A percentile compares a stretch with the other conserved stretches of the same genome.
Conservation (phyloP, 2,888 invertebrate species). For the Cenopis cana region DNA sequence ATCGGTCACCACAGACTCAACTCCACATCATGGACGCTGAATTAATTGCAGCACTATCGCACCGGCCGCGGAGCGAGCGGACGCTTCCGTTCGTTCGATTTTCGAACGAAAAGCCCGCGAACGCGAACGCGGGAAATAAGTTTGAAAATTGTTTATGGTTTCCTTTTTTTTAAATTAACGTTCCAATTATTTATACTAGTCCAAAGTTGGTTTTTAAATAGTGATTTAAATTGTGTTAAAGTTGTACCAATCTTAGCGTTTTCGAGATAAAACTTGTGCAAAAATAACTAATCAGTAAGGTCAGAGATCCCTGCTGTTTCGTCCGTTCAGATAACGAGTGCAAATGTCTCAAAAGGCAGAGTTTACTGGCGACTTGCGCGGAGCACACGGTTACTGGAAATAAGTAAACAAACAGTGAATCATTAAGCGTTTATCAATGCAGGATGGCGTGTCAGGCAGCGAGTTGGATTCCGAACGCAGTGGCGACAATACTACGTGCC, state of each 20-base stretch:
- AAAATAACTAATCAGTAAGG: constrained; percentile 57
- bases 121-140: constrained; percentile 50
- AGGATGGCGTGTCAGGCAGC: constrained; percentile 74
- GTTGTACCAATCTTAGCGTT: background rate
- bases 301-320: constrained; percentile 63
- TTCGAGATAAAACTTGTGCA: constrained; percentile 45
- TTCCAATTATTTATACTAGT: background rate
- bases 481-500: constrained; percentile 75
- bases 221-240: constrained; percentile 12
- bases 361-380: constrained; percentile 47
- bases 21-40: constrained; percentile 73
- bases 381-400: constrained; percentile 41
- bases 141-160: constrained; percentile 40
- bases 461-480: constrained; percentile 83
- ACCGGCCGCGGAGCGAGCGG: constrained; percentile 74
- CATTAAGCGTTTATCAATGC: constrained; percentile 81
- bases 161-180: constrained; percentile 33
- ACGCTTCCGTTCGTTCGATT: constrained; percentile 72
- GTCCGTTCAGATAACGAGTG: constrained; percentile 76
- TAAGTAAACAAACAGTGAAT: constrained; percentile 60
- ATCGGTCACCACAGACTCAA: constrained; percentile 80
- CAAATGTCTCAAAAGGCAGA: constrained; percentile 73
- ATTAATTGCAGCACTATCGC: constrained; percentile 81
- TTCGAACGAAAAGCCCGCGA: constrained; percentile 71
- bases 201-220: background rate